These are phyloP conservation scores for Nilaparvata lugens DNA, from an alignment of 1,140 invertebrate genomes.

Conservation along the genomic window DNA sequence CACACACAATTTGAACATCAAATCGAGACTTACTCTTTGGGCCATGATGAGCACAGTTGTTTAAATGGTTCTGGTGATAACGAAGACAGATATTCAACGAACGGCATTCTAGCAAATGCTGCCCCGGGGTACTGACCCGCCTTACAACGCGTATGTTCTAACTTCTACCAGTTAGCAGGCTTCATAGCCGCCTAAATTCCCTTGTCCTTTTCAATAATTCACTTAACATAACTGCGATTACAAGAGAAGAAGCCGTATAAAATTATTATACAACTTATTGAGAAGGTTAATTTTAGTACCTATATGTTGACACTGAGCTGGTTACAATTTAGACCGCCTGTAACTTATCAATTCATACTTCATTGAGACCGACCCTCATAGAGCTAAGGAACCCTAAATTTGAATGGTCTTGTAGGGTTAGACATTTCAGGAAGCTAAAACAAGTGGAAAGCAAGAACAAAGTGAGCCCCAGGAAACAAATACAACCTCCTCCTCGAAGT, in stretches of 20 bases:
- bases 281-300: background rate
- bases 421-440: too few relatives aligned
- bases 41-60: background rate
- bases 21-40: background rate
- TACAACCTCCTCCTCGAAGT: too few relatives aligned
- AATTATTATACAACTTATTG: background rate
- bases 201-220: background rate
- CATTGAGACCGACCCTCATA: too few relatives aligned
- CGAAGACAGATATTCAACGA: background rate
- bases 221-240: background rate
- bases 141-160: background rate
- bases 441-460: too few relatives aligned
- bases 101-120: background rate
- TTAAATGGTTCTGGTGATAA: constrained; percentile 1
- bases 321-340: too few relatives aligned
- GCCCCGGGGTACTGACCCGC: background rate
- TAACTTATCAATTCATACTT: too few relatives aligned
- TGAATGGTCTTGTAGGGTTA: too few relatives aligned
- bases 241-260: background rate
- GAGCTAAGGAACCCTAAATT: too few relatives aligned
- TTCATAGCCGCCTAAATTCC: background rate
- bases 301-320: background rate
- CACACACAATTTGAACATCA: too few relatives aligned
- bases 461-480: too few relatives aligned
- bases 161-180: background rate